A percentile compares a stretch with the other conserved stretches of the same genome.
These are phyloP conservation scores for Lithosia quadra DNA, from an alignment of 2,888 invertebrate genomes.

Conservation along the genomic window DNA sequence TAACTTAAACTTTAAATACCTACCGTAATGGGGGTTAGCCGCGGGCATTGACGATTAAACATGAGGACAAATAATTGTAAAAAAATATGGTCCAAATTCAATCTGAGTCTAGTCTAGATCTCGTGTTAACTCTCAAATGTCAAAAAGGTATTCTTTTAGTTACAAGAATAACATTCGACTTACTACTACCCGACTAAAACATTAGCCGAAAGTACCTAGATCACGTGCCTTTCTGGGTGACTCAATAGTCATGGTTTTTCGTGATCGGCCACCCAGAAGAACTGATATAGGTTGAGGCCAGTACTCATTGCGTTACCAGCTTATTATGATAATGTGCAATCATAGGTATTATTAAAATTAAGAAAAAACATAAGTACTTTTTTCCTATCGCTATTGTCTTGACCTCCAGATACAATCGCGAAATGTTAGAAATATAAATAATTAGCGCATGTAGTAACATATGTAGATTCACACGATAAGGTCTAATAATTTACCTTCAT, in stretches of 20 bases:
- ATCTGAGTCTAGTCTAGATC: no score
- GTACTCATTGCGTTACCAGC: neutral
- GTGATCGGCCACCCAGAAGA: neutral
- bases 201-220: neutral
- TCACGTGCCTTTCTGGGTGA: neutral
- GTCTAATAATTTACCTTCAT: conserved; percentile 2
- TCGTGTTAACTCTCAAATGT: no score
- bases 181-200: neutral
- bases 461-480: conserved; percentile 36
- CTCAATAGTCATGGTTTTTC: neutral
- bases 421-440: conserved; percentile 31
- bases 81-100: no score
- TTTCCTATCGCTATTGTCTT: conserved; percentile 13
- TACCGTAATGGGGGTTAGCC: conserved; percentile 45
- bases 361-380: neutral
- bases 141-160: no score
- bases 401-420: conserved; percentile 42
- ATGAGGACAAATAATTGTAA: conserved; percentile 13
- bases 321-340: neutral
- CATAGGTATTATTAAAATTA: neutral
- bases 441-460: conserved; percentile 28
- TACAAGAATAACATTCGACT: neutral
- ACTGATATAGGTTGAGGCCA: neutral
- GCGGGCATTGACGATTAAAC: conserved; percentile 54
- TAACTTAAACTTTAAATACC: conserved; percentile 48